Conservation (phyloP, 2,797 vertebrate genomes). For the Bryconaethiops microstoma region DNA sequence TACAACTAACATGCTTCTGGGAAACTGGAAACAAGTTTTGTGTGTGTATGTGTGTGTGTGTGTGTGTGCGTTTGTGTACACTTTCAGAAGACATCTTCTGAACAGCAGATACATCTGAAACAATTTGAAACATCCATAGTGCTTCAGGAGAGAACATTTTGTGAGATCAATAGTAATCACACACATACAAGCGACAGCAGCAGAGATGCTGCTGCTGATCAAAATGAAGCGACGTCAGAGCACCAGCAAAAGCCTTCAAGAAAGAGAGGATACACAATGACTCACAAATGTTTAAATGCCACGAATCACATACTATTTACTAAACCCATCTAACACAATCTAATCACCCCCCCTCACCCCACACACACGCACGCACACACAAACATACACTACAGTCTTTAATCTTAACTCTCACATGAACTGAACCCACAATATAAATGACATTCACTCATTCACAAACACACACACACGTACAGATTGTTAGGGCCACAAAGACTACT, state of each 20-base stretch:
- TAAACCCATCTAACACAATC: constrained; percentile 37
- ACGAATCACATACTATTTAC: constrained; percentile 49
- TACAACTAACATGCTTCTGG: no score
- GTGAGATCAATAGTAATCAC: not conserved
- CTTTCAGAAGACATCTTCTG: no score
- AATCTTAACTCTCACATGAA: no score
- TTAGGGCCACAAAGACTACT: constrained; percentile 17
- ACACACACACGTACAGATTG: constrained; percentile 20
- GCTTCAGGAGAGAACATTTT: not conserved
- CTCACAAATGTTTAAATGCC: constrained; percentile 48
- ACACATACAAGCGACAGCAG: not conserved
- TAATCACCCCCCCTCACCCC: not conserved
- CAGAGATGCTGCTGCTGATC: constrained; percentile 9
- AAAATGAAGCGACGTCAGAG: not conserved
- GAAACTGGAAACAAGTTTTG: no score
- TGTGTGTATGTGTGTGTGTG: no score
- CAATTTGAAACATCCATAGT: not conserved
- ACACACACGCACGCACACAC: no score
- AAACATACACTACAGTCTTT: no score
- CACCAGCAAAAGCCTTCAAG: not conserved
- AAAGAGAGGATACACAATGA: constrained; percentile 41
- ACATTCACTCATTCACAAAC: no score
- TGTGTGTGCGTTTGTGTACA: no score
- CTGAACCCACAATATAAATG: no score
- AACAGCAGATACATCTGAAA: not conserved